Percentiles rank a stretch among this genome's conserved stretches.
Evolutionary conservation across 2,113 vertebrate genomes (phyloP).

Genomic region (Lutjanus erythropterus): DNA sequence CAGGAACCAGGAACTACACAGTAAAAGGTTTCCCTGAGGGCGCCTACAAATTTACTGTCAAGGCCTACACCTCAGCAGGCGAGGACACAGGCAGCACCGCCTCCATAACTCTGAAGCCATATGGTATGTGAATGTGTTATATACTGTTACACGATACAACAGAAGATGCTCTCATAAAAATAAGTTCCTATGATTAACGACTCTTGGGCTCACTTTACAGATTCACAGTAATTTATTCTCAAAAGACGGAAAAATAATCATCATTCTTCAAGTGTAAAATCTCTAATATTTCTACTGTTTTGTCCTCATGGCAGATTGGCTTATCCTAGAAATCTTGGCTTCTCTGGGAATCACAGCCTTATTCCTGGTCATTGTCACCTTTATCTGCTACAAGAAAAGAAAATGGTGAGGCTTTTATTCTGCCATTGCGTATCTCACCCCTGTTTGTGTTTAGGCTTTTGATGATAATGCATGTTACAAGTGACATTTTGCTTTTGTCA

Average conservation of each 20-base stretch:
- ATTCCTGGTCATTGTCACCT: slow-evolving; percentile 72
- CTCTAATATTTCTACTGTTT: slow-evolving; percentile 1
- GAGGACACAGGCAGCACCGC: slow-evolving; percentile 72
- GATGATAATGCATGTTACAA: neutral
- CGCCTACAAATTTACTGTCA: slow-evolving; percentile 83
- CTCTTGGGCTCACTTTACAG: neutral
- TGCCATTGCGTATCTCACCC: neutral
- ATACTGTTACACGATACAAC: neutral
- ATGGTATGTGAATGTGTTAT: slow-evolving; percentile 65
- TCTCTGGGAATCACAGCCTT: slow-evolving; percentile 74
- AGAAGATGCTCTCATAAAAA: neutral
- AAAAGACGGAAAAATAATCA: neutral
- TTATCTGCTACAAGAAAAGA: slow-evolving; percentile 85
- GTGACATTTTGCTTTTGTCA: slow-evolving; percentile 14
- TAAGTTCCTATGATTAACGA: neutral
- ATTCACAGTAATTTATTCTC: neutral
- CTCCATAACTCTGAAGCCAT: slow-evolving; percentile 71
- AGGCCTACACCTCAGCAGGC: slow-evolving; percentile 83
- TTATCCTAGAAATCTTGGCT: slow-evolving; percentile 83
- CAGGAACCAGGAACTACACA: slow-evolving; percentile 60
- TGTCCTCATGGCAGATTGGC: slow-evolving; percentile 69
- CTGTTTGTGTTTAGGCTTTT: neutral
- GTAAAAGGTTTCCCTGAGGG: slow-evolving; percentile 67
- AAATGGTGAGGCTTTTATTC: slow-evolving; percentile 76
- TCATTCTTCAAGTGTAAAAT: neutral